phyloP scores from a whole-genome alignment of 35 echinoderm and acorn worm species.

The Apostichopus japonicus region DNA sequence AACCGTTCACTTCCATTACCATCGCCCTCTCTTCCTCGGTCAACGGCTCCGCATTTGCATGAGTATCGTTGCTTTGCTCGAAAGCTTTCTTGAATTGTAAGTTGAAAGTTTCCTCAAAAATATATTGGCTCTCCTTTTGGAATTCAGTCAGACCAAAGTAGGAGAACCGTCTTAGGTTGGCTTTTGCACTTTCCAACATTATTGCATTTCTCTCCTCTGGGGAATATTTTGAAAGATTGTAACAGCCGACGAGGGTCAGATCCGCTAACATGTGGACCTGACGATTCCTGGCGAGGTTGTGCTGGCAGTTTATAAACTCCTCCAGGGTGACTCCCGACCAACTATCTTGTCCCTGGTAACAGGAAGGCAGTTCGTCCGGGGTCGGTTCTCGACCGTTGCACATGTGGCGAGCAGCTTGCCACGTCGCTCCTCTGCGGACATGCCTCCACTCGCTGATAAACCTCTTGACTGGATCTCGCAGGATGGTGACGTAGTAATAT shows the following conservation, averaged over 20 bases:
- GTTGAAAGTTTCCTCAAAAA: conserved; percentile 93
- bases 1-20: conserved; percentile 56
- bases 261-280: conserved; percentile 96
- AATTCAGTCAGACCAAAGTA: conserved; percentile 92
- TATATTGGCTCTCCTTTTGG: conserved; percentile 79
- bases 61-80: conserved; percentile 75
- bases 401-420: conserved; percentile 80
- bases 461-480: conserved; percentile 75
- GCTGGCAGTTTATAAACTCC: conserved; percentile 81
- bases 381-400: conserved; percentile 72
- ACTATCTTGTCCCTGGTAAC: conserved; percentile 54
- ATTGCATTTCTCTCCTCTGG: conserved; percentile 63
- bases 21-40: conserved; percentile 16
- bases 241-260: conserved; percentile 80
- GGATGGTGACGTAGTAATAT: conserved; percentile 88
- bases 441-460: conserved; percentile 96
- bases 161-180: conserved; percentile 75
- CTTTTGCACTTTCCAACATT: conserved; percentile 85
- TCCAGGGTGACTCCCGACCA: conserved; percentile 80
- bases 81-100: conserved; percentile 74
- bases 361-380: conserved; percentile 65
- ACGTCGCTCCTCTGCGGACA: conserved; percentile 85
- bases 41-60: conserved; percentile 40
- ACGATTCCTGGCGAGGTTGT: conserved; percentile 87
- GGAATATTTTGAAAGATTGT: conserved; percentile 74